A percentile compares a stretch with the other conserved stretches of the same genome.
These are phyloP conservation scores for Diloba caeruleocephala DNA, from an alignment of 2,888 invertebrate genomes.

Conservation along the genomic window DNA sequence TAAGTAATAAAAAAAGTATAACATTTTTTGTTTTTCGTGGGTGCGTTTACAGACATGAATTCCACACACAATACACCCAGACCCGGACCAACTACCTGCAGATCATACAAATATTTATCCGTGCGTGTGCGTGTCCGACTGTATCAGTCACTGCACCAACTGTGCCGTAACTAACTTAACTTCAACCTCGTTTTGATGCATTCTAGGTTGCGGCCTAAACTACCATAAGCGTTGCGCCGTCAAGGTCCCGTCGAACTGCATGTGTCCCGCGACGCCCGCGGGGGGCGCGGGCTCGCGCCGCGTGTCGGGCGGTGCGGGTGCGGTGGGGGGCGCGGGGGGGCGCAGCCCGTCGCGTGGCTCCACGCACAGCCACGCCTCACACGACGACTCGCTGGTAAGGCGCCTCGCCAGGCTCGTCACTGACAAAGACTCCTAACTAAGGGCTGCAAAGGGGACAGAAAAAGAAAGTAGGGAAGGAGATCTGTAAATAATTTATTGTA, in stretches of 20 bases:
- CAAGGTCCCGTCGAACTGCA: constrained; percentile 99
- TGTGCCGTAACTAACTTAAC: no score
- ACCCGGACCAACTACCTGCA: no score
- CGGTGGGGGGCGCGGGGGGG: constrained; percentile 83
- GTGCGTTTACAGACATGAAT: no score
- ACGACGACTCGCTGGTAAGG: constrained; percentile 94
- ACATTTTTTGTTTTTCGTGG: no score
- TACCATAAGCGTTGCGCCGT: constrained; percentile 99
- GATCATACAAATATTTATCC: no score
- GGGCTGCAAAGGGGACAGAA: no score
- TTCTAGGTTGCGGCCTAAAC: constrained; percentile 97
- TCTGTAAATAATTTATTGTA: no score
- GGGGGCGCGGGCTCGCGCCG: constrained; percentile 71
- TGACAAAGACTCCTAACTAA: constrained; percentile 58
- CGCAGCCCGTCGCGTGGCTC: constrained; percentile 94
- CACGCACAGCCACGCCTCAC: constrained; percentile 82
- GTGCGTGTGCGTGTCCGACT: no score
- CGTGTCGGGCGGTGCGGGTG: constrained; percentile 53
- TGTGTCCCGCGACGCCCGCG: constrained; percentile 50
- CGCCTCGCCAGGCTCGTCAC: constrained; percentile 90
- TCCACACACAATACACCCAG: no score
- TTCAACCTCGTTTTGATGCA: background rate
- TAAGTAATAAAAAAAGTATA: no score
- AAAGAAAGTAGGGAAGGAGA: background rate
- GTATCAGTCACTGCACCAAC: no score